These are phyloP conservation scores for Dicroscelio sp. DNA, from an alignment of 2,888 invertebrate species.

Conservation along the genomic window DNA sequence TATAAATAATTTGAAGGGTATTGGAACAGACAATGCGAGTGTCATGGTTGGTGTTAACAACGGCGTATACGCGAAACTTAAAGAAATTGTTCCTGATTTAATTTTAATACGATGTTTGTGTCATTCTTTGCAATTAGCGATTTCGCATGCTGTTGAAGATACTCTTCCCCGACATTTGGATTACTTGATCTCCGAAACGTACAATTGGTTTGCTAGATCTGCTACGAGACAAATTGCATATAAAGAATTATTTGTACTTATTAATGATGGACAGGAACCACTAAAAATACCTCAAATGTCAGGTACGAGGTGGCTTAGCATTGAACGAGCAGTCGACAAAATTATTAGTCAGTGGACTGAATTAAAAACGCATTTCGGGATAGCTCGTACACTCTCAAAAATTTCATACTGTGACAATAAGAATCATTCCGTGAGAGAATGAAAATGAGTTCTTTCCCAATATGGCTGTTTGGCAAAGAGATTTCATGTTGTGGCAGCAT, in stretches of 20 bases:
- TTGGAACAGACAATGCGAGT: slow-evolving; percentile 90
- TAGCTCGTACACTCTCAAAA: too few relatives aligned
- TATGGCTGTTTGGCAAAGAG: too few relatives aligned
- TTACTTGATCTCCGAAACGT: slow-evolving; percentile 86
- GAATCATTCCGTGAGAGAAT: too few relatives aligned
- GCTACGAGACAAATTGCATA: background rate
- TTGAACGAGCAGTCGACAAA: slow-evolving; percentile 85
- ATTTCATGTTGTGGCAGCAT: too few relatives aligned
- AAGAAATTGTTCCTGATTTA: slow-evolving; percentile 72
- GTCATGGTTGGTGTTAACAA: slow-evolving; percentile 90
- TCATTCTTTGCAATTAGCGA: slow-evolving; percentile 36
- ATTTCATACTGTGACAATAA: too few relatives aligned
- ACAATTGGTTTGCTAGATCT: slow-evolving; percentile 74
- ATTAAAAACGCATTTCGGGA: slow-evolving; percentile 85
- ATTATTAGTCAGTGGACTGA: slow-evolving; percentile 87
- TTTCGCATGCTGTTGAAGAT: slow-evolving; percentile 85
- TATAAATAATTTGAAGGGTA: slow-evolving; percentile 87
- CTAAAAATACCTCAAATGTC: slow-evolving; percentile 38
- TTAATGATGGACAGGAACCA: slow-evolving; percentile 76
- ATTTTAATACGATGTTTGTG: slow-evolving; percentile 41
- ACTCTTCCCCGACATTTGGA: slow-evolving; percentile 87
- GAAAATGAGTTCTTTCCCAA: too few relatives aligned
- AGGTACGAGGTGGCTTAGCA: slow-evolving; percentile 83
- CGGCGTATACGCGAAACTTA: slow-evolving; percentile 88
- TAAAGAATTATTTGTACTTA: background rate